Evolutionary conservation across 2,797 vertebrate genomes (phyloP), one percentile per base, ranked within the genome.

Genomic region (Sphaeramia orbicularis): DNA sequence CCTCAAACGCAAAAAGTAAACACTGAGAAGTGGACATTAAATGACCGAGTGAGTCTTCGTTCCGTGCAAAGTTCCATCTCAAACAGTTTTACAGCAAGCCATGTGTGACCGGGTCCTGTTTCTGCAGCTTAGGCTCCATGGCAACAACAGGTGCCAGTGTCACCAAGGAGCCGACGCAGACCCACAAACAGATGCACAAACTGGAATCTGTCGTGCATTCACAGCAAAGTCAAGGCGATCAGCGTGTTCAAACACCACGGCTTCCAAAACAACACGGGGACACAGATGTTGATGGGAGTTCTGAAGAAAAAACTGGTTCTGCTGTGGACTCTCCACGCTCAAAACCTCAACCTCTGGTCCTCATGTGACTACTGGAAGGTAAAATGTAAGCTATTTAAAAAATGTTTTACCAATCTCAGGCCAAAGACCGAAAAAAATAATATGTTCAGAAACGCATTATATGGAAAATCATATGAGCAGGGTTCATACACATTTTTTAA

Each of bases 61-160:
- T 45, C 27, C 21, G 54, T 47, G 12, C 45, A 74, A 55, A 74
- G 44, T 55, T 50, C 27, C 35, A 54, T 54, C 42, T 65, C 49
- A 53, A 37, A 71, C 52, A 65, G 65, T 84, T 56, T 85, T 80
- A 68, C 78, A 63, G 65, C 66, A 2, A 30, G 69, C 32, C 67
- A 61, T 60, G 52, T 59, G 53, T 54, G 62, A 61, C 36, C n/a
- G 50, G 41, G 71, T 47, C 41, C 7, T 50, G 61, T 67, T 68
- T 74, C 66, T 59, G 66, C 74, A 56, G 63, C 74, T 47, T 14
- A 21, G 69, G 67, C 59, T 81, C 69, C 83, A 67, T 81, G 47
- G 83, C 71, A 89, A 83, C 81, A 56, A 45, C 41, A 63, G 47
- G 40, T 55, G 60, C 65, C 62, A 66, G 10, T 44, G 67, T 86